These are phyloP conservation scores for Whitmania pigra DNA, from an alignment of 1,140 invertebrate genomes.

Conservation along the genomic window DNA sequence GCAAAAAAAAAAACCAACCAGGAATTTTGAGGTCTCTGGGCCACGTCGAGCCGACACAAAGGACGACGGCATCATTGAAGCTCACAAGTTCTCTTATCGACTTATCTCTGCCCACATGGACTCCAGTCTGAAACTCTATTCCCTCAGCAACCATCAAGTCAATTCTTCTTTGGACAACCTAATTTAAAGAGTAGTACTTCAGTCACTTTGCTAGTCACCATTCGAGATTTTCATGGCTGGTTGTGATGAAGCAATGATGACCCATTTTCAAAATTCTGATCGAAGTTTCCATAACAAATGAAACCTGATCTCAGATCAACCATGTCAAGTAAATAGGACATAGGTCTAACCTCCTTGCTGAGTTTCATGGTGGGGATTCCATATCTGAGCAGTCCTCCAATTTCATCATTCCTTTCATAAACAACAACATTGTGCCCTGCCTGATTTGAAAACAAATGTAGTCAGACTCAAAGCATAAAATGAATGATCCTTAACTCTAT, in stretches of 20 bases:
- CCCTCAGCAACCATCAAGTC: conserved; percentile 78
- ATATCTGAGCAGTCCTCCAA: conserved; percentile 88
- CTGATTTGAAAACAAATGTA: not conserved
- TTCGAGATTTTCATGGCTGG: not conserved
- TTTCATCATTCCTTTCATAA: conserved; percentile 85
- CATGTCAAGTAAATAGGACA: too few relatives aligned
- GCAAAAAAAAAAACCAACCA: conserved; percentile 31
- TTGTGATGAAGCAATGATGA: not conserved
- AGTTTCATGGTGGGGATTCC: conserved; percentile 97
- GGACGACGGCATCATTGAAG: conserved; percentile 70
- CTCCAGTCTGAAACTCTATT: conserved; percentile 73
- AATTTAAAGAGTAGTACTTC: conserved; percentile 16
- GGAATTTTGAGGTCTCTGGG: conserved; percentile 64
- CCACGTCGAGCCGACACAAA: conserved; percentile 89
- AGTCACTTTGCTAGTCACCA: not conserved
- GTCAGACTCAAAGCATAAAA: not conserved
- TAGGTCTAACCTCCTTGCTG: conserved; percentile 59
- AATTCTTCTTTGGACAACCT: conserved; percentile 69
- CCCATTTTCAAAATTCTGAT: too few relatives aligned
- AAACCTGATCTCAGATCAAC: too few relatives aligned
- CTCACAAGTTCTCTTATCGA: conserved; percentile 58
- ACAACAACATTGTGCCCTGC: conserved; percentile 58
- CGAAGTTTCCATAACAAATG: too few relatives aligned
- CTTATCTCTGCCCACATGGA: conserved; percentile 82
- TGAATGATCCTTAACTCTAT: too few relatives aligned